Conservation (phyloP, 2,797 vertebrate genomes). For the Sphenodon punctatus region DNA sequence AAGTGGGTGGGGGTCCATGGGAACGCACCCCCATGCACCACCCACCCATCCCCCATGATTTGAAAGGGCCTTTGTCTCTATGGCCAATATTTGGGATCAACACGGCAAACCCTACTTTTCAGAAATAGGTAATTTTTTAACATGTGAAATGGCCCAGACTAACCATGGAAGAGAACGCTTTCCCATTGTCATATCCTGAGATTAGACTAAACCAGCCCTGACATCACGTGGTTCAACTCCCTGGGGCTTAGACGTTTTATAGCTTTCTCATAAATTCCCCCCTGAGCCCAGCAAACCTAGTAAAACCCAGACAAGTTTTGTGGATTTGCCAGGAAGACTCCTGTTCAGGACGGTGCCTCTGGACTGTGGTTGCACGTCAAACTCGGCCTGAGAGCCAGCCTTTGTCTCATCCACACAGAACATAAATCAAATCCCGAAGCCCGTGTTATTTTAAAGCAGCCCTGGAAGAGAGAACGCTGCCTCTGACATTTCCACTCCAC, state of each 20-base stretch:
- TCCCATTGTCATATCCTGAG: not conserved
- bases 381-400: not conserved
- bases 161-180: no score
- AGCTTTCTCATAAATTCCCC: not conserved
- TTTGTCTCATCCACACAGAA: not conserved
- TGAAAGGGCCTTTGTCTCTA: no score
- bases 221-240: not conserved
- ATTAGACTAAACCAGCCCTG: not conserved
- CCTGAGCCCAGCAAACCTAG: not conserved
- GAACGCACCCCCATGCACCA: no score
- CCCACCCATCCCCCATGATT: no score
- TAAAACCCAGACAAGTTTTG: not conserved
- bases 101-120: no score
- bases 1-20: no score
- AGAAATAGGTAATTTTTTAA: no score
- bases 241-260: not conserved
- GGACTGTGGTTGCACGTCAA: not conserved
- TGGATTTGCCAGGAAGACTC: not conserved
- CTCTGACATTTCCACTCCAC: not conserved
- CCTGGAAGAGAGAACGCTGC: not conserved
- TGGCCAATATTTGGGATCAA: no score
- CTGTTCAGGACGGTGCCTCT: not conserved
- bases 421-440: constrained; percentile 16
- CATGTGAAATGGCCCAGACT: not conserved
- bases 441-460: not conserved